phyloP scores from a whole-genome alignment of 2,797 vertebrate genomes.

The Columba guinea region DNA sequence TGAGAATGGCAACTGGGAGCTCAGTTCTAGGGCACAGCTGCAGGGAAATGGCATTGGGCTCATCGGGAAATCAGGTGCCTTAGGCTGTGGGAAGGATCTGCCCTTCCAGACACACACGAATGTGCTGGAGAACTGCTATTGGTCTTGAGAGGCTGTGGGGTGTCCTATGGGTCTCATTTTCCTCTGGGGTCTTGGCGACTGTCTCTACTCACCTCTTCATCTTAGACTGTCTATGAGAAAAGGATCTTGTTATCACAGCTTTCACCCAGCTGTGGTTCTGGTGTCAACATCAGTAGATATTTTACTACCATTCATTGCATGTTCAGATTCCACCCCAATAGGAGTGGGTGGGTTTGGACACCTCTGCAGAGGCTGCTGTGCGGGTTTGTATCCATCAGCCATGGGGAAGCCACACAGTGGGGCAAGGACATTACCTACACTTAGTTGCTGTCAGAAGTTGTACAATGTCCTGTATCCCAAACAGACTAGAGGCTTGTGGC shows the following conservation, averaged over 20 bases:
- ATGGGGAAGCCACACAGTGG: background rate
- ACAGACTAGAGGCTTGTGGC: background rate
- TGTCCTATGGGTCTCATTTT: background rate
- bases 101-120: background rate
- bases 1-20: background rate
- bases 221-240: background rate
- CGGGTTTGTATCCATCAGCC: background rate
- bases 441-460: background rate
- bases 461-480: background rate
- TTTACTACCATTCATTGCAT: accelerated
- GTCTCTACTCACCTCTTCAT: background rate
- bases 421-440: background rate
- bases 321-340: background rate
- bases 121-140: background rate
- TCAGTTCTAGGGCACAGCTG: background rate
- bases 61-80: background rate
- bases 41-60: background rate
- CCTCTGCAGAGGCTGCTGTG: background rate
- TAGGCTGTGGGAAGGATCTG: background rate
- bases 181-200: background rate
- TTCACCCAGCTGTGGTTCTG: background rate
- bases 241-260: background rate
- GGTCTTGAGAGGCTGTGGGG: background rate
- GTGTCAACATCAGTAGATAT: background rate
- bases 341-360: background rate